A percentile compares a stretch with the other conserved stretches of the same genome.
These are phyloP conservation scores for Glomeris marginata DNA, from an alignment of 2,888 invertebrate genomes.

Conservation along the genomic window DNA sequence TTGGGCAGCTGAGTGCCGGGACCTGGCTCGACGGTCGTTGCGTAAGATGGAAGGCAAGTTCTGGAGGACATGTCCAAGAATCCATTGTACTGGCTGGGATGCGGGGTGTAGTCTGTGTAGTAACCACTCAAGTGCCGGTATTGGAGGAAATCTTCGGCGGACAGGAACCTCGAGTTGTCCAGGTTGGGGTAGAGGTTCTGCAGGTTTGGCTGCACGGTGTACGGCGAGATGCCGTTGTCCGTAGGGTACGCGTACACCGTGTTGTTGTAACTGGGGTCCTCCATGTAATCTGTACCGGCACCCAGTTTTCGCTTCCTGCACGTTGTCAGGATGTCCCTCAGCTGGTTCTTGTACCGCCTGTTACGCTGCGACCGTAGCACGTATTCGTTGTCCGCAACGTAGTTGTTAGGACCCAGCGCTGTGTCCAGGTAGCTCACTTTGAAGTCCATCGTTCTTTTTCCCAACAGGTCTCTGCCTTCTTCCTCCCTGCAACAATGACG, in stretches of 20 bases:
- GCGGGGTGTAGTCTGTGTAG: conserved; percentile 47
- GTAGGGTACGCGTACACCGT: conserved; percentile 43
- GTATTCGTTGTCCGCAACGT: conserved; percentile 21
- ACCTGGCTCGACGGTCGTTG: conserved; percentile 23
- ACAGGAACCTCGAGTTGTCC: conserved; percentile 49
- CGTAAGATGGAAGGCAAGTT: conserved; percentile 42
- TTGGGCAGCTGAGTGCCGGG: conserved; percentile 16
- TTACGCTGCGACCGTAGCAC: conserved; percentile 46
- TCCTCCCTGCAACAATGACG: no score
- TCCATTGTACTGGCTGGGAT: conserved; percentile 40
- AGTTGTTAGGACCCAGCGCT: conserved; percentile 41
- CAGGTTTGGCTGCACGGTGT: conserved; percentile 50
- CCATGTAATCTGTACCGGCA: conserved; percentile 16
- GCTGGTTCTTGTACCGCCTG: conserved; percentile 81
- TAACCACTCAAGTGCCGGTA: conserved; percentile 74
- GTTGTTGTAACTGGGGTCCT: conserved; percentile 18
- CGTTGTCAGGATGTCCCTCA: conserved; percentile 81
- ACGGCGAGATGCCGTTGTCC: conserved; percentile 39
- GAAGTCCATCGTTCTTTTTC: conserved; percentile 97
- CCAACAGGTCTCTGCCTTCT: conserved; percentile 90
- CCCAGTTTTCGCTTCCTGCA: conserved; percentile 59
- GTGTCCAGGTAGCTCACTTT: conserved; percentile 96
- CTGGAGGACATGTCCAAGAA: conserved; percentile 53
- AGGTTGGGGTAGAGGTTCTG: conserved; percentile 39
- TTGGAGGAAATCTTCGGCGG: conserved; percentile 73